Evolutionary conservation across 2,797 vertebrate species (phyloP), one percentile per base, ranked within the genome.

Genomic region (Phalloptychus januarius): DNA sequence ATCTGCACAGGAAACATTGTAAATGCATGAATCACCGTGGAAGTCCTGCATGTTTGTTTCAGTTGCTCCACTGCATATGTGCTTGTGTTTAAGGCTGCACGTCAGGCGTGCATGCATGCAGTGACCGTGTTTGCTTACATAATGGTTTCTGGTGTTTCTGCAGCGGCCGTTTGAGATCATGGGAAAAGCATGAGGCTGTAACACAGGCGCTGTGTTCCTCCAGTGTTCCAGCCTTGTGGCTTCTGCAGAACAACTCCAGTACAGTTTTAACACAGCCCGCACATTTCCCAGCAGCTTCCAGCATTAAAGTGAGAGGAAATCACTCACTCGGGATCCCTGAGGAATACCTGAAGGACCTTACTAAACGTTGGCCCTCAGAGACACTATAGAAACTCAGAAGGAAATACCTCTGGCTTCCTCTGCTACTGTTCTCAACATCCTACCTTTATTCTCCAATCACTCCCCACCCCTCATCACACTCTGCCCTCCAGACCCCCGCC

Each of bases 351-450:
- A 83, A 82, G 85, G 84, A 79, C 80, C 58, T 67, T 15, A 44
- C 76, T 84, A 71, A 71, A 76, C 84, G 82, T 72, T 85, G 74
- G 81, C 80, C 87, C 76, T 2, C 76, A 84, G 56, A 91, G 88
- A 85, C 85, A 69, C 80, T 72, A 83, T 86, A 87, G 86, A 86
- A 88, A 83, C 92, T 76, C 71, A 4, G 82, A 84, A 94, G 91
- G 93, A 93, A 93, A 92, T 93, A 92, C 92, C 94, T 91, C 90
- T 79, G 80, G 90, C 89, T 93, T 95, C 89, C 91, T 93, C 88
- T 90, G 83, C 90, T 88, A 94, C 94, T 94, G 94, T 95, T 93
- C 90, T 91, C 92, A 82, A 94, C 93, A 94, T 95, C 92, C 93
- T 93, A 94, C 91, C 91, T 94, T 95, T 94, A 91, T 95, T 95